Evolutionary conservation across 2,888 invertebrate genomes (phyloP).

Genomic region (Lasioglossum figueresi): DNA sequence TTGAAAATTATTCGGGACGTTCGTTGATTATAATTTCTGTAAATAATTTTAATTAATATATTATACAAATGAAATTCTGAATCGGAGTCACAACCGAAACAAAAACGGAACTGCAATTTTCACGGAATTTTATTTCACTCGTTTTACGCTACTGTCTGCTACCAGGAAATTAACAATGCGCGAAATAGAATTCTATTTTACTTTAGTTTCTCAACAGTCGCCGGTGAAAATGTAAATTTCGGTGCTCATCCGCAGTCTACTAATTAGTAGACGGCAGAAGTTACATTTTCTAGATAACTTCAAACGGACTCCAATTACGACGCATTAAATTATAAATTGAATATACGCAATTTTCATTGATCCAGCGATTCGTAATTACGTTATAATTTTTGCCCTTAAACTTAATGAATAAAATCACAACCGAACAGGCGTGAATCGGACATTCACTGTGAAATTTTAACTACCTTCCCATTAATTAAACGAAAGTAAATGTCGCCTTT

Average conservation of each 20-base stretch:
- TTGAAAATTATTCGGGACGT: not conserved
- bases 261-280: not conserved
- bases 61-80: not conserved
- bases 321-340: not conserved
- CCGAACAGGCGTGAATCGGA: not conserved
- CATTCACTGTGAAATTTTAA: not conserved
- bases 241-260: not conserved
- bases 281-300: not conserved
- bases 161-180: not conserved
- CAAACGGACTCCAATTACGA: not conserved
- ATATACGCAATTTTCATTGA: not conserved
- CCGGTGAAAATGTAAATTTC: constrained; percentile 4
- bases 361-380: not conserved
- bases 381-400: not conserved
- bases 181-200: constrained; percentile 2
- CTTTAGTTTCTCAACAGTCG: not conserved
- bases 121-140: not conserved
- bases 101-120: not conserved
- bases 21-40: not conserved
- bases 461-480: not conserved
- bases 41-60: too few species aligned
- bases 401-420: not conserved
- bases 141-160: not conserved
- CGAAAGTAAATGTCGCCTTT: too few species aligned
- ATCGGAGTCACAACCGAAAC: not conserved